These are phyloP conservation scores for Drosophila pegasa DNA, from an alignment of 2,888 invertebrate species.

Conservation along the genomic window DNA sequence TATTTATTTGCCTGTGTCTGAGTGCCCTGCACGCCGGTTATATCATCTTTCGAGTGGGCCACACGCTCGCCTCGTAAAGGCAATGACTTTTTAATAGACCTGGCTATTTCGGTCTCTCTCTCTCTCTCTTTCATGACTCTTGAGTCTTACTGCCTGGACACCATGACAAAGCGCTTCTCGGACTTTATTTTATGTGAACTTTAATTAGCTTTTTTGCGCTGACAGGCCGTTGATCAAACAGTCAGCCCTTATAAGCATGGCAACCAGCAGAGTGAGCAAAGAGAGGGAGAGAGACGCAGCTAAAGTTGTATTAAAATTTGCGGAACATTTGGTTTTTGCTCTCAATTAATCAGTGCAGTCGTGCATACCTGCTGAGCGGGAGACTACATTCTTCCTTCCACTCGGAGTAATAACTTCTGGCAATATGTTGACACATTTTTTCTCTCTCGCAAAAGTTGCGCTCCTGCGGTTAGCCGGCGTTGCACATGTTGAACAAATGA, in stretches of 20 bases:
- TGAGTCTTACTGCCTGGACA: conserved; percentile 14
- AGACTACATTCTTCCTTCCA: not conserved
- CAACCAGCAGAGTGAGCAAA: no score
- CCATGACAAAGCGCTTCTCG: conserved; percentile 41
- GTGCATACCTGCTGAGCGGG: conserved; percentile 2
- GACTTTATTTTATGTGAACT: conserved; percentile 49
- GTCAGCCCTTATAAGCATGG: conserved; percentile 19
- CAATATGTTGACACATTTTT: conserved; percentile 48
- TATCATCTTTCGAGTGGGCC: conserved; percentile 28
- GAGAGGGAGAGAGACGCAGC: no score
- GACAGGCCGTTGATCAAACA: conserved; percentile 35
- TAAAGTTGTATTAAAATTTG: not conserved
- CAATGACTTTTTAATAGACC: conserved; percentile 63
- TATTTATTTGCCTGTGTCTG: not conserved
- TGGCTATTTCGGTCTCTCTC: conserved; percentile 38
- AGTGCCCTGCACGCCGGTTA: conserved; percentile 10
- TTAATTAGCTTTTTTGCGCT: conserved; percentile 63
- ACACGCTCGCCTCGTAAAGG: conserved; percentile 17
- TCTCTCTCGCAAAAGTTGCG: conserved; percentile 8
- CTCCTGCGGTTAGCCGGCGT: conserved; percentile 3
- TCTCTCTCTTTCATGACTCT: no score
- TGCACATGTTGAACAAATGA: conserved; percentile 36
- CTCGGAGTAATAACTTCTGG: conserved; percentile 23
- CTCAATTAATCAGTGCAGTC: not conserved
- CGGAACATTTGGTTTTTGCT: not conserved